A percentile compares a stretch with the other conserved stretches of the same genome.
Conservation (phyloP, 2,113 vertebrate species). For the Grammomys dolichurus region DNA sequence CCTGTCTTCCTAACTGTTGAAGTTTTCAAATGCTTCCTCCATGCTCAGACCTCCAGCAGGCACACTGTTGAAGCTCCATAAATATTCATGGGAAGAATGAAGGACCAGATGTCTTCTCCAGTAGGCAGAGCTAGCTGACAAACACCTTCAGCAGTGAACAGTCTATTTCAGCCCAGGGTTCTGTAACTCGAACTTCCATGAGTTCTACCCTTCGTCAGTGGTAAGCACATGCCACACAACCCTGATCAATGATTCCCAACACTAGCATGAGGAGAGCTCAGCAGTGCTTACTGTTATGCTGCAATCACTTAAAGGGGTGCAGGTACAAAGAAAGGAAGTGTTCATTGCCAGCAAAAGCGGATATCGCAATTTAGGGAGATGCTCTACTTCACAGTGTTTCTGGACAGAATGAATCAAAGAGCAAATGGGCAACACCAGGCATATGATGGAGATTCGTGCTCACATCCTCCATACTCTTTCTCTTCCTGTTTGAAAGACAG, state of each 20-base stretch:
- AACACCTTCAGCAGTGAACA: not conserved
- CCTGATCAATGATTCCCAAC: not conserved
- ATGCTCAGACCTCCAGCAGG: not conserved
- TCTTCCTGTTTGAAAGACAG: not conserved
- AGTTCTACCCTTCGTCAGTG: not conserved
- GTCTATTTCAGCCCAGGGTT: not conserved
- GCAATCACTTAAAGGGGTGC: not conserved
- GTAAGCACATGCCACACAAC: not conserved
- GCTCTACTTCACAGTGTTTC: not conserved
- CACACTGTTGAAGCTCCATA: not conserved
- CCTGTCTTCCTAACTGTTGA: not conserved
- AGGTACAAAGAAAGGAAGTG: not conserved
- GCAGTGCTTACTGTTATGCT: not conserved
- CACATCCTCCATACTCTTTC: not conserved
- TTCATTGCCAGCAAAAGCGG: not conserved
- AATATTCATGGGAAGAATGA: not conserved
- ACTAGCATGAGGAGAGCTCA: not conserved
- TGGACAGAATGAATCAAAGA: not conserved
- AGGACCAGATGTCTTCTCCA: not conserved
- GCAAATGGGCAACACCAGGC: not conserved
- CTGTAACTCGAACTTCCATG: not conserved
- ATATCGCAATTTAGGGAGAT: not conserved
- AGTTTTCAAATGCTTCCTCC: not conserved
- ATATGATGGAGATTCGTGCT: too few relatives aligned
- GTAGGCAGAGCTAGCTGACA: not conserved